A percentile compares a stretch with the other conserved stretches of the same genome.
These are phyloP conservation scores for Eristalis pertinax DNA, from an alignment of 2,888 invertebrate genomes.

Conservation along the genomic window DNA sequence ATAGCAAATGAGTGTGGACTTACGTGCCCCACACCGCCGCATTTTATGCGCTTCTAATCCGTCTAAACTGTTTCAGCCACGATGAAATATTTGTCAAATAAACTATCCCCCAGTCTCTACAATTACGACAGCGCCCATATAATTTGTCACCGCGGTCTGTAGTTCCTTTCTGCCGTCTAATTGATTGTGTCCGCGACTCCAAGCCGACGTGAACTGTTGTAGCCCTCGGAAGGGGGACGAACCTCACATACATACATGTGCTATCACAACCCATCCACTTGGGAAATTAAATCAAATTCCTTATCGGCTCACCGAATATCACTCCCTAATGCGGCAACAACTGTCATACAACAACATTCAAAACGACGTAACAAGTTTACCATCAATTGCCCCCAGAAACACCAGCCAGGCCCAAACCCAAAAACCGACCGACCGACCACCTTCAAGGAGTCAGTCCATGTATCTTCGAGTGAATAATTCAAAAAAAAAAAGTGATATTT, in stretches of 20 bases:
- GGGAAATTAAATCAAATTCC: slow-evolving; percentile 13
- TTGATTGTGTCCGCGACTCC: not conserved
- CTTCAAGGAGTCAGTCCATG: not conserved
- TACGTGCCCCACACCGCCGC: not conserved
- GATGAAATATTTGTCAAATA: not conserved
- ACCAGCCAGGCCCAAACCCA: not conserved
- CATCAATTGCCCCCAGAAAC: not conserved
- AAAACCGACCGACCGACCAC: too few species aligned
- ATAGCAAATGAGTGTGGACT: too few species aligned
- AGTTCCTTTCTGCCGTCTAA: not conserved
- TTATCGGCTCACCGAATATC: slow-evolving; percentile 8
- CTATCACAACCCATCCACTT: not conserved
- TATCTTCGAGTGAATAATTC: slow-evolving; percentile 52
- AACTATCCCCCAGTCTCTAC: not conserved
- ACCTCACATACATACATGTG: not conserved
- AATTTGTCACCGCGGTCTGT: not conserved
- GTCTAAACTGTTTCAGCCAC: not conserved
- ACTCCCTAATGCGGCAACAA: slow-evolving; percentile 3
- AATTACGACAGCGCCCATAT: not conserved
- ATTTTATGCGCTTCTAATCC: not conserved
- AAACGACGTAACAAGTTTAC: slow-evolving; percentile 12
- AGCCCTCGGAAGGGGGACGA: not conserved
- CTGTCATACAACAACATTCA: not conserved
- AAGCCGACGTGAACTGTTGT: not conserved
- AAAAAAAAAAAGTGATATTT: slow-evolving; percentile 15